Evolutionary conservation across 2,113 vertebrate genomes (phyloP).

Genomic region (Saccopteryx leptura): DNA sequence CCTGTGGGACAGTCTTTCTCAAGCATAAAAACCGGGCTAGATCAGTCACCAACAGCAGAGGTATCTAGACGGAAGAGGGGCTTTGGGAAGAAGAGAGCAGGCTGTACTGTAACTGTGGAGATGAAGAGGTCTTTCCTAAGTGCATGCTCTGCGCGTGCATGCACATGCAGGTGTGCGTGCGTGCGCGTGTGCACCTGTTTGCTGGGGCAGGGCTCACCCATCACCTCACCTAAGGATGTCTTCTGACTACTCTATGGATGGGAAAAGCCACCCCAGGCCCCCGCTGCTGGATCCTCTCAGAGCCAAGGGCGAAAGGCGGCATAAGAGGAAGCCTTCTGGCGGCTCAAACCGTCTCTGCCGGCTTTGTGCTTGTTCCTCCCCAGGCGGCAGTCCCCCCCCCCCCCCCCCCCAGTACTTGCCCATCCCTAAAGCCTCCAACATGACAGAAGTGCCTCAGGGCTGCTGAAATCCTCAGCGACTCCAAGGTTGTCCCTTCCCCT

Average conservation of each 20-base stretch:
- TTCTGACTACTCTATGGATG: neutral
- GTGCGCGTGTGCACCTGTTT: accelerated
- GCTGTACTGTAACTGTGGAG: neutral
- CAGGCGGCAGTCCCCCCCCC: neutral
- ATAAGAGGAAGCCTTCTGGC: neutral
- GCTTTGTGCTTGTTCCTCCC: neutral
- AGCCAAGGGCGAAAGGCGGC: neutral
- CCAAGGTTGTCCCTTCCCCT: neutral
- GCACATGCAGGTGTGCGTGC: accelerated
- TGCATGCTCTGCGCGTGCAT: accelerated
- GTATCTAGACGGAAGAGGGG: neutral
- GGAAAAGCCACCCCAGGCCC: neutral
- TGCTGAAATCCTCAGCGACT: neutral
- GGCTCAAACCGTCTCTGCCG: neutral
- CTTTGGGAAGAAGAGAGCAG: neutral
- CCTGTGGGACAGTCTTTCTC: neutral
- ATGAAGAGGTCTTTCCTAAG: neutral
- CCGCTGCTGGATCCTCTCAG: neutral
- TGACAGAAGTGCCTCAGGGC: neutral
- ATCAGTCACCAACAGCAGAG: no score
- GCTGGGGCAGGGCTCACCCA: neutral
- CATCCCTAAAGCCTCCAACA: neutral
- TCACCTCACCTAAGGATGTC: neutral
- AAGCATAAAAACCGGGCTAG: neutral
- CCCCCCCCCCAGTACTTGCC: neutral